Percentiles rank a stretch among this genome's conserved stretches.
phyloP scores from a whole-genome alignment of 2,113 vertebrate species.

The Rhinoderma darwinii region DNA sequence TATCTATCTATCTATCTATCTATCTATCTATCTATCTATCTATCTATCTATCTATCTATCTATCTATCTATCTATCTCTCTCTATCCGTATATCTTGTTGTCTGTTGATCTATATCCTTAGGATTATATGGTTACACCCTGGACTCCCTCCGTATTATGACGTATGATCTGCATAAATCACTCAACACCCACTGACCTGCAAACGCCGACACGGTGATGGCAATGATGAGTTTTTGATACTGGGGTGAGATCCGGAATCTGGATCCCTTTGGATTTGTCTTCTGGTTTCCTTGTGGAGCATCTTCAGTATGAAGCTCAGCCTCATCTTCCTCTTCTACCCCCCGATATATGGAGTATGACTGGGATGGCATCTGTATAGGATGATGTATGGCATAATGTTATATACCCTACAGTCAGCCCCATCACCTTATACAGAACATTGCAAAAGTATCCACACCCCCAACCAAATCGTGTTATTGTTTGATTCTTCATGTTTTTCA shows the following conservation, averaged over 20 bases:
- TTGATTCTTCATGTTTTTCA: no score
- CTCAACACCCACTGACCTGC: neutral
- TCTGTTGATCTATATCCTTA: no score
- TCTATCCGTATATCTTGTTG: no score
- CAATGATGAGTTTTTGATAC: slow-evolving; percentile 12
- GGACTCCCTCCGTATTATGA: neutral
- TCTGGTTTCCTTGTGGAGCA: neutral
- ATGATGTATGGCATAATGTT: neutral
- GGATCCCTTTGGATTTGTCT: neutral
- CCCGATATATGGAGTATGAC: slow-evolving; percentile 36
- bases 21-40: no score
- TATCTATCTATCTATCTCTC: no score
- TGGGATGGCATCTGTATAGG: neutral
- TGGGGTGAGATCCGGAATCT: neutral
- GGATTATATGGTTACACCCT: no score
- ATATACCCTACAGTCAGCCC: neutral
- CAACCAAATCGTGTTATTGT: no score
- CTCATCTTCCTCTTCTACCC: slow-evolving; percentile 36
- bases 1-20: no score
- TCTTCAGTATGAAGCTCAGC: slow-evolving; percentile 32
- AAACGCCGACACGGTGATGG: neutral
- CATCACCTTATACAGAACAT: neutral
- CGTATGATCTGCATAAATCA: neutral
- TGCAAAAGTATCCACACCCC: neutral
- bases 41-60: no score